phyloP scores from a whole-genome alignment of 2,797 vertebrate genomes.

The Yasuhikotakia modesta region DNA sequence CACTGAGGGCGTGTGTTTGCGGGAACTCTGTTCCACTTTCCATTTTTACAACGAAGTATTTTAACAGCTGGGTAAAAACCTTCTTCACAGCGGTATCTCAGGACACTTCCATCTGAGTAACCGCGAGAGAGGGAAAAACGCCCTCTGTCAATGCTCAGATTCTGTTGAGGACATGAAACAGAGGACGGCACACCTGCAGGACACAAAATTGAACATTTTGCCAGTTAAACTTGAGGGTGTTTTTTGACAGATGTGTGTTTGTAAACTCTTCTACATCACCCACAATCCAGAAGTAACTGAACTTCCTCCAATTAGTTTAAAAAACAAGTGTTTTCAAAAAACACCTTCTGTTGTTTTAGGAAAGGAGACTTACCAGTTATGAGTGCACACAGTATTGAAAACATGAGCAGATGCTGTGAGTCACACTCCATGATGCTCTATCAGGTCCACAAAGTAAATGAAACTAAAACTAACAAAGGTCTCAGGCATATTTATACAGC shows the following conservation, averaged over 20 bases:
- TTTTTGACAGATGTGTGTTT: no score
- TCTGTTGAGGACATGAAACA: neutral
- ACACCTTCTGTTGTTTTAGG: neutral
- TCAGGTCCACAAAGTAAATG: constrained; percentile 10
- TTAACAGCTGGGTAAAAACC: constrained; percentile 50
- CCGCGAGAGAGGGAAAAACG: constrained; percentile 11
- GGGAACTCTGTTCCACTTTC: constrained; percentile 39
- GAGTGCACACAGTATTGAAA: constrained; percentile 7
- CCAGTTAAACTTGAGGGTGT: no score
- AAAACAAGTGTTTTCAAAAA: no score
- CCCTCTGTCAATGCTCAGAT: constrained; percentile 37
- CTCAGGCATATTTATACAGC: constrained; percentile 21
- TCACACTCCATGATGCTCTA: constrained; percentile 4
- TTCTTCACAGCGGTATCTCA: constrained; percentile 49
- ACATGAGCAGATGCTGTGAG: constrained; percentile 10
- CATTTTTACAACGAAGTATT: constrained; percentile 33
- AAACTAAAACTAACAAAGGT: neutral
- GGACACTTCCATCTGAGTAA: constrained; percentile 16
- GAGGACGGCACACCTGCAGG: constrained; percentile 25
- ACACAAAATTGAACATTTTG: neutral
- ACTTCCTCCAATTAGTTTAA: no score
- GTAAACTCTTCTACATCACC: no score
- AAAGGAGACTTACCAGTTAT: constrained; percentile 19
- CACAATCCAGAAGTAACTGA: no score
- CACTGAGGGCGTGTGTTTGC: neutral